Evolutionary conservation across 2,113 vertebrate species (phyloP), one percentile per base, ranked within the genome.

Genomic region (Canis aureus): DNA sequence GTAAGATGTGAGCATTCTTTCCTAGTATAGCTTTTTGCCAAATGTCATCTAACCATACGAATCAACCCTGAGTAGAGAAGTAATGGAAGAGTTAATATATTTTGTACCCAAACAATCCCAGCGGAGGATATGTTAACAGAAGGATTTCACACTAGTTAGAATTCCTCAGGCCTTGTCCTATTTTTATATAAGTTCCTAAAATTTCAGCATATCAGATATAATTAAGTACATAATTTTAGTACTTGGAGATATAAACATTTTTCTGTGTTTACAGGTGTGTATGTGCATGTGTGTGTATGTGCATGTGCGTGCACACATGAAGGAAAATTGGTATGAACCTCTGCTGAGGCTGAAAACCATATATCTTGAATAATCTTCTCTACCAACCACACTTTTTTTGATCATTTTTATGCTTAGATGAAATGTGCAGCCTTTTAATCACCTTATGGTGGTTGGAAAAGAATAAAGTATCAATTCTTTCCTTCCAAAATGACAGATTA

Each of bases 381-480:
- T 92, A 73, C 57, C 23, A 95, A 16, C 38, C 20, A 80, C 10
- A 57, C 53, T 97, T 82, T 73, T 59, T 91, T 94, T 81, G n/a
- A n/a, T 94, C 57, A 64, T 93, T 97, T 95, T 91, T 94, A 67
- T 93, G n/a, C 53, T 92, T 92, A 55, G 25, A 19, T 94, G 79
- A 96, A 92, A 71, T 76, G 32, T 49, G 25, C 6, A 69, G 7
- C 49, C 43, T 91, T 94, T 91, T 64, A 73, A 55, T 84, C 95
- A n/a, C 60, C 15, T 89, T 96, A 43, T 62, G 49, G 32, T 29
- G 84, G 3, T 60, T 96, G 66, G 66, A 66, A 83, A 97, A 96
- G 57, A 83, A 20, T 55, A 8, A 83, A 80, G 22, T 89, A 25
- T 78, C 83, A 90, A 1, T 95, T 73, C 15, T 74, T 89, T 25